Conservation (phyloP, 2,888 invertebrate species). For the Neoscelio sp. region DNA sequence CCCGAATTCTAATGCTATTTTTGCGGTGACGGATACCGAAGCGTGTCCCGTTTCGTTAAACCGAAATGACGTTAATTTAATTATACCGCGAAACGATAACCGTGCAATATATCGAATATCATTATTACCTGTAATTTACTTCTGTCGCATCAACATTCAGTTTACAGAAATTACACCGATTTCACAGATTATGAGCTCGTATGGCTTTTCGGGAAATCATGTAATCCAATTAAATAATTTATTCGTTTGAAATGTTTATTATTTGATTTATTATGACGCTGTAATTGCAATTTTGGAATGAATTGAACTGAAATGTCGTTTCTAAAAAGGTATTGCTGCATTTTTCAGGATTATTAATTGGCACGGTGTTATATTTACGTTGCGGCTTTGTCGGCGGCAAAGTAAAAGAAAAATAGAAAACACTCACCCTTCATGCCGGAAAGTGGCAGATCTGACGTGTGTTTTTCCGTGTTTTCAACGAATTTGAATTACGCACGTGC, state of each 20-base stretch:
- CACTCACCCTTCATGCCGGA: conserved; percentile 77
- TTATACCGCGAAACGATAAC: conserved; percentile 45
- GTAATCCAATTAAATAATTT: neutral
- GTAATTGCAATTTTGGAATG: neutral
- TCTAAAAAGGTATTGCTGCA: neutral
- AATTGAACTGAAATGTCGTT: too few relatives aligned
- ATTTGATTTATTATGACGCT: too few relatives aligned
- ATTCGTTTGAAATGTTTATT: conserved; percentile 5
- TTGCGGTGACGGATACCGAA: conserved; percentile 34
- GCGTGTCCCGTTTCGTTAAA: conserved; percentile 15
- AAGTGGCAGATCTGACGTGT: conserved; percentile 29
- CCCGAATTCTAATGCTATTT: conserved; percentile 52
- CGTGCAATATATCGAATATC: conserved; percentile 43
- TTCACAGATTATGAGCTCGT: conserved; percentile 13
- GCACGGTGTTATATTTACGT: conserved; percentile 5
- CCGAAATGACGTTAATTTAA: conserved; percentile 53
- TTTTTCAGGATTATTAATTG: conserved; percentile 14
- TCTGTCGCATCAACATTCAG: conserved; percentile 16
- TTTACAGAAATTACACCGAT: conserved; percentile 42
- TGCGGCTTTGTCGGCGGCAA: neutral
- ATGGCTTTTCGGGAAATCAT: conserved; percentile 4
- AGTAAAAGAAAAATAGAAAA: conserved; percentile 15
- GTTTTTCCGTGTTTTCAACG: conserved; percentile 24
- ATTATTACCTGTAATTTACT: conserved; percentile 35
- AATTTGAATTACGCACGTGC: conserved; percentile 53